These are phyloP conservation scores for Argyresthia albistria DNA, from an alignment of 2,888 invertebrate genomes.

Conservation along the genomic window DNA sequence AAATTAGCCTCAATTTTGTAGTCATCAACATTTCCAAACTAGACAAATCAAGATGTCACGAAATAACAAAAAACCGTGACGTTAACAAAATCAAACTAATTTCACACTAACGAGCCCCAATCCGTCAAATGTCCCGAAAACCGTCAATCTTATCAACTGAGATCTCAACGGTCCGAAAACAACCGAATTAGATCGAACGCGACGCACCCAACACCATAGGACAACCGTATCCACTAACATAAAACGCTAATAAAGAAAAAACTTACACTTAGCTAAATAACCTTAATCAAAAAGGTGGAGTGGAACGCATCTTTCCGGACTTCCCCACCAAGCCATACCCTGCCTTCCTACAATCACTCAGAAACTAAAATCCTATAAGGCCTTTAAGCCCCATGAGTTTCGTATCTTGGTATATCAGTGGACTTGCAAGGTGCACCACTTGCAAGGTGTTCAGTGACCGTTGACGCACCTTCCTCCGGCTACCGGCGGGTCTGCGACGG, in stretches of 20 bases:
- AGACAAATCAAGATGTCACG: no score
- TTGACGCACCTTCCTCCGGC: slow-evolving; percentile 43
- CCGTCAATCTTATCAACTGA: slow-evolving; percentile 1
- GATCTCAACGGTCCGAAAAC: slow-evolving; percentile 5
- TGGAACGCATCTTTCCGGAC: slow-evolving; percentile 49
- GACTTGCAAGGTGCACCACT: slow-evolving; percentile 51
- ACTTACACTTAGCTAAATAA: slow-evolving; percentile 45
- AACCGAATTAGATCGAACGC: slow-evolving; percentile 16
- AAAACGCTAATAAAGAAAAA: slow-evolving; percentile 31
- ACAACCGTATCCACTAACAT: slow-evolving; percentile 66
- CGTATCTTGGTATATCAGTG: slow-evolving; percentile 54
- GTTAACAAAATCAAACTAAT: not conserved
- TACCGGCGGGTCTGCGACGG: slow-evolving; percentile 1
- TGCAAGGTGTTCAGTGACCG: slow-evolving; percentile 63
- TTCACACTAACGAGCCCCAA: not conserved
- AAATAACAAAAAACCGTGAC: not conserved
- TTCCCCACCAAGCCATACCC: slow-evolving; percentile 1
- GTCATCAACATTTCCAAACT: no score
- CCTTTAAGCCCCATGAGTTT: not conserved
- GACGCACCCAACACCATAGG: slow-evolving; percentile 47
- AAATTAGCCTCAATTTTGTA: no score
- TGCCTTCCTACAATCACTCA: not conserved
- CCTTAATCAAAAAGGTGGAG: slow-evolving; percentile 54
- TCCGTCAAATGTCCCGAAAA: not conserved
- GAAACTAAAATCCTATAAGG: no score